Conservation (phyloP, 1,140 invertebrate genomes). For the Camponotus vicinus region DNA sequence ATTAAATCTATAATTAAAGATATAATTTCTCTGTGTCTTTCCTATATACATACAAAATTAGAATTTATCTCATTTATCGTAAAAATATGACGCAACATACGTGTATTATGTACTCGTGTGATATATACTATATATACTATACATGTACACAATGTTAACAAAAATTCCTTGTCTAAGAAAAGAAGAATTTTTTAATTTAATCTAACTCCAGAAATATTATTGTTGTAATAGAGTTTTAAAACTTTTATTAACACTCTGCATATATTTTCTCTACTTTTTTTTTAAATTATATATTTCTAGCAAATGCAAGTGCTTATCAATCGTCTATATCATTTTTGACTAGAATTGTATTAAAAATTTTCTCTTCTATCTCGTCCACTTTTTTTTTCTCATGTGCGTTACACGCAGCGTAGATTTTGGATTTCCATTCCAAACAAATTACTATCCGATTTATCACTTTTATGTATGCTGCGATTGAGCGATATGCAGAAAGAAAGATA, state of each 20-base stretch:
- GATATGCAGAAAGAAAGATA: constrained; percentile 97
- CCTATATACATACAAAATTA: neutral
- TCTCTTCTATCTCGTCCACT: too few species aligned
- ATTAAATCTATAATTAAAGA: too few species aligned
- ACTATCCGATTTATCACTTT: neutral
- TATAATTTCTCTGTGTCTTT: neutral
- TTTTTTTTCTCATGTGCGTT: neutral
- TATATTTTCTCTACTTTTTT: neutral
- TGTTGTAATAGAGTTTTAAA: too few species aligned
- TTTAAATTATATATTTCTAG: neutral
- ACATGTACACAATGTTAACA: neutral
- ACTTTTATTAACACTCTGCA: too few species aligned
- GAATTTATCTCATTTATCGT: neutral
- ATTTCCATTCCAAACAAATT: neutral
- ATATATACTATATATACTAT: neutral
- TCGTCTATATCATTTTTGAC: neutral
- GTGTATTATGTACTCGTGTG: too few species aligned
- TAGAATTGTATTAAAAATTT: constrained; percentile 3
- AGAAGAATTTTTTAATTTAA: too few species aligned
- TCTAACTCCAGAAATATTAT: neutral
- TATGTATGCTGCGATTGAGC: constrained; percentile 93
- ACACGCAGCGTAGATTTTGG: too few species aligned
- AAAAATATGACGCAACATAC: neutral
- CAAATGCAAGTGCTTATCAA: neutral
- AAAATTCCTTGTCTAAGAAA: too few species aligned